Percentiles rank a stretch among this genome's conserved stretches.
Evolutionary conservation across 2,113 vertebrate genomes (phyloP).

Genomic region (Triplophysa rosa): DNA sequence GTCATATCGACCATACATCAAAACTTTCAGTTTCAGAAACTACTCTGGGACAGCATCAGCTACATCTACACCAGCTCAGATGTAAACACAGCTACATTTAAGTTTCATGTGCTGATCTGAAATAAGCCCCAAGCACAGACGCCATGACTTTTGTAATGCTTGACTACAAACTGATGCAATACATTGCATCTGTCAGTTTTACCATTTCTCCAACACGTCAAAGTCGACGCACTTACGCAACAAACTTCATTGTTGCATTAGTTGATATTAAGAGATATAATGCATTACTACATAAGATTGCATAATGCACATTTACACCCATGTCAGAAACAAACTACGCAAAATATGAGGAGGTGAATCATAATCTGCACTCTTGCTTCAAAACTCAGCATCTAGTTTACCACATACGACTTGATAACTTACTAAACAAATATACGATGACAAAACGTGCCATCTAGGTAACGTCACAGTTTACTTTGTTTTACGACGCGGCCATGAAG

Average conservation of each 20-base stretch:
- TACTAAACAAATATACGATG: neutral
- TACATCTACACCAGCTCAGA: neutral
- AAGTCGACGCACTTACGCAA: neutral
- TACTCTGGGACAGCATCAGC: neutral
- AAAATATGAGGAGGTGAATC: neutral
- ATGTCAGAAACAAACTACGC: neutral
- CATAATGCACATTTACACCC: neutral
- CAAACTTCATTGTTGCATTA: neutral
- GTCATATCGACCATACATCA: no score
- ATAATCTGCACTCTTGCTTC: neutral
- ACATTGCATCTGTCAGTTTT: neutral
- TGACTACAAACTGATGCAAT: constrained; percentile 6
- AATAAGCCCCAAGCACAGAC: neutral
- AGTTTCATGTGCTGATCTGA: neutral
- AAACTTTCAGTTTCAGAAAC: constrained; percentile 4
- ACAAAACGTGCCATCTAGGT: neutral
- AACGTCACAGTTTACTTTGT: no score
- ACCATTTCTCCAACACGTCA: no score
- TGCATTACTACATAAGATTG: no score
- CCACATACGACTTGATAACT: neutral
- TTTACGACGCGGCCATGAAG: no score
- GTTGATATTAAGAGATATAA: no score
- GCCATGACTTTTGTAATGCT: neutral
- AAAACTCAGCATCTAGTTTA: no score
- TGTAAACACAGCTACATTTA: neutral